Conservation (phyloP, 2,888 invertebrate species). For the Achlya flavicornis region DNA sequence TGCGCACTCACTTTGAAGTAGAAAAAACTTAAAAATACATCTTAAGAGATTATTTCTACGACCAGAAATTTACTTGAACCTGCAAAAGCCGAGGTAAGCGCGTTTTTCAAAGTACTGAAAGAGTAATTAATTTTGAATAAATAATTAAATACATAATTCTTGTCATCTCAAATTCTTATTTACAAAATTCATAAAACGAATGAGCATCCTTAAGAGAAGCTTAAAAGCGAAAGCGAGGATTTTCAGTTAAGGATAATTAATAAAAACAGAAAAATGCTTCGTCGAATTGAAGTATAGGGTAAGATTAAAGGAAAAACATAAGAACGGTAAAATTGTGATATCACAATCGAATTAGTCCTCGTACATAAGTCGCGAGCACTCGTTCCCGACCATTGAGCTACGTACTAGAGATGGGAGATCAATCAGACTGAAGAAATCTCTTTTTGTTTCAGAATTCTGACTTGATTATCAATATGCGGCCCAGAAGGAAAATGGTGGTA, state of each 20-base stretch:
- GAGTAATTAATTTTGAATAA: not conserved
- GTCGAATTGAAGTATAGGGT: not conserved
- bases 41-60: not conserved
- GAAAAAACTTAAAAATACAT: too few relatives aligned
- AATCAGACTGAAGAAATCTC: too few relatives aligned
- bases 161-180: not conserved
- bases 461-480: too few relatives aligned
- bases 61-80: not conserved
- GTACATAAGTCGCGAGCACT: not conserved
- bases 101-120: not conserved
- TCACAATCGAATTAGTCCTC: not conserved
- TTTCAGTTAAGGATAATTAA: not conserved
- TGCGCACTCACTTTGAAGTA: too few relatives aligned
- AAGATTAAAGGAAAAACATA: not conserved
- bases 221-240: not conserved
- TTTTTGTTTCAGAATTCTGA: too few relatives aligned
- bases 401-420: too few relatives aligned
- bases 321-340: not conserved
- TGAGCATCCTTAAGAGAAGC: not conserved
- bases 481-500: too few relatives aligned
- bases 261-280: slow-evolving; percentile 1
- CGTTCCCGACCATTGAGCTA: too few relatives aligned
- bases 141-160: not conserved
- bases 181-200: not conserved
- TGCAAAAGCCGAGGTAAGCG: not conserved